Evolutionary conservation across 2,113 vertebrate species (phyloP).

Genomic region (Accipiter virgatus): DNA sequence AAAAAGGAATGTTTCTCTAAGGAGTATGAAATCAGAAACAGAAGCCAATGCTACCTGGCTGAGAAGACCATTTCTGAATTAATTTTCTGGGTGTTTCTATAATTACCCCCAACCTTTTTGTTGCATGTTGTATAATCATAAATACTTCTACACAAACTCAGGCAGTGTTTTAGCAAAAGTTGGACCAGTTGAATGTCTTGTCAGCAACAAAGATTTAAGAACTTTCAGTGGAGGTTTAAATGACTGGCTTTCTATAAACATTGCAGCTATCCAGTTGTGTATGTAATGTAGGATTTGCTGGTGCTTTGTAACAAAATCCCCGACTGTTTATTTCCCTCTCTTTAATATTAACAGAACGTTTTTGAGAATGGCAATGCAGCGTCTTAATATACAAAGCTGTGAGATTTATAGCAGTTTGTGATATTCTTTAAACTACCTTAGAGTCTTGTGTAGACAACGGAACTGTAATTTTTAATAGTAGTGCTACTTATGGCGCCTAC

Average conservation of each 20-base stretch:
- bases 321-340: not conserved
- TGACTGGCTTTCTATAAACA: not conserved
- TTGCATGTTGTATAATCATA: not conserved
- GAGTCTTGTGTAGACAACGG: not conserved
- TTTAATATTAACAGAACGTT: not conserved
- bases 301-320: not conserved
- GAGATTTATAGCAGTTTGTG: not conserved
- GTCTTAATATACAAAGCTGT: not conserved
- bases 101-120: not conserved
- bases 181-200: not conserved
- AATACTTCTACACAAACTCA: not conserved
- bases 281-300: not conserved
- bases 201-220: conserved; percentile 40
- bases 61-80: not conserved
- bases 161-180: not conserved
- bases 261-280: not conserved
- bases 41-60: not conserved
- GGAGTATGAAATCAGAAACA: not conserved
- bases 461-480: not conserved
- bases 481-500: not conserved
- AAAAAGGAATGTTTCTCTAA: not conserved
- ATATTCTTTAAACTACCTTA: not conserved
- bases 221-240: conserved; percentile 16
- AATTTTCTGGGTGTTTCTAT: not conserved
- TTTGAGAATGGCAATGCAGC: not conserved